Percentiles rank a stretch among this genome's conserved stretches.
phyloP scores from a whole-genome alignment of 2,888 invertebrate species.

The Macrosiphum euphorbiae region DNA sequence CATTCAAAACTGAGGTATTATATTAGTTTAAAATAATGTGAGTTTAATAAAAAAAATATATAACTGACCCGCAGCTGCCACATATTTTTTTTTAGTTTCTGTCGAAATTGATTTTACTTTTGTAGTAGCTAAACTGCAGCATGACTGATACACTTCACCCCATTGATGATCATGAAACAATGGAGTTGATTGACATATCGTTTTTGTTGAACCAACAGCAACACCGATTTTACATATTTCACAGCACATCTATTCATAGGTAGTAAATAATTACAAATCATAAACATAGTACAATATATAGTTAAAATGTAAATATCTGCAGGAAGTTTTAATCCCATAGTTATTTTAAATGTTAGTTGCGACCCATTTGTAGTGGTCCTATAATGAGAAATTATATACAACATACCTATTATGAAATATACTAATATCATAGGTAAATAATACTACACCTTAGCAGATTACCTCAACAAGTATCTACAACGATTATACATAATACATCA shows the following conservation, averaged over 20 bases:
- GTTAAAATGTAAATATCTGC: not conserved
- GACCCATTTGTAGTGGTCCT: not conserved
- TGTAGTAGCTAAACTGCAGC: slow-evolving; percentile 72
- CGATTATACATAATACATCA: not conserved
- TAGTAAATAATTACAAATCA: not conserved
- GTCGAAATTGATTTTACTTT: slow-evolving; percentile 8
- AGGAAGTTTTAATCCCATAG: not conserved
- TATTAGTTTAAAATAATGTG: not conserved
- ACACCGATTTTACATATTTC: slow-evolving; percentile 75
- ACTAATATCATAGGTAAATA: not conserved
- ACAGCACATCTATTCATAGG: slow-evolving; percentile 73
- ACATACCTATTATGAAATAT: not conserved
- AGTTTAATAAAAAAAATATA: not conserved
- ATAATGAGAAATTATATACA: not conserved
- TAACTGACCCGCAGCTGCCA: not conserved
- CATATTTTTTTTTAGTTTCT: not conserved
- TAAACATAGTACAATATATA: not conserved
- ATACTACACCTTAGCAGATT: not conserved
- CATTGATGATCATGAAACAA: slow-evolving; percentile 74
- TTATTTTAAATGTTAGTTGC: not conserved
- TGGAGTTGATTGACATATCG: slow-evolving; percentile 70
- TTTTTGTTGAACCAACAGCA: slow-evolving; percentile 69
- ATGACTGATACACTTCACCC: slow-evolving; percentile 76
- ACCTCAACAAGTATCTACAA: not conserved
- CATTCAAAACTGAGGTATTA: not conserved